Base-by-base conservation (phyloP, 2,113 vertebrate species). In the Lanius ludovicianus region DNA sequence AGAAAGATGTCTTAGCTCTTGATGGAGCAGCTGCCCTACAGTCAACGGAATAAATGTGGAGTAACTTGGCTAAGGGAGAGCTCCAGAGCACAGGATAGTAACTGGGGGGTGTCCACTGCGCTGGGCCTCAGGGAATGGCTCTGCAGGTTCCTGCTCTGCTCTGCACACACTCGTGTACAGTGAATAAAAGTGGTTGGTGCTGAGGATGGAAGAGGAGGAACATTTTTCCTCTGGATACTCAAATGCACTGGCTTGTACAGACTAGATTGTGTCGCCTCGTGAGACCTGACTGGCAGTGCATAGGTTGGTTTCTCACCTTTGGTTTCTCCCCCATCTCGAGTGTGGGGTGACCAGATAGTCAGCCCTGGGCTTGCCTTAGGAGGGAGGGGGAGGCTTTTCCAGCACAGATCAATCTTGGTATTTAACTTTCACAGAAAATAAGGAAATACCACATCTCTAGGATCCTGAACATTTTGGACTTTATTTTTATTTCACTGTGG, bases 401-500 rank as follows among this genome's bases (percentile, higher is more conserved):
- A 80, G 53, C 79, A 60, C 35, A 28, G 31, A 76, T 76, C 87
- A 56, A 22, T 91, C 74, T 64, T 68, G 65, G 46, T n/a, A 65
- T 64, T 94, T 86, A 71, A 92, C 39, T 47, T 67, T 46, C 33
- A 41, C 63, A 70, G 56, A 92, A 93, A 93, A 89, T 90, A 82
- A 95, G 94, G 84, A 91, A 88, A 88, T 87, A 57, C 74, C 42
- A 21, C 35, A 57, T 88, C 63, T 86, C 81, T 22, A 37, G 46
- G 82, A 90, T 92, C 53, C 46, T 76, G 49, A 93, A 83, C 56
- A 19, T 91, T 86, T 82, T 84, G 78, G 83, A 49, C 87, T 95
- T 90, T 80, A 93, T 96, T 96, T 96, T 96, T 93, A 77, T 91
- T 96, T 87, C 56, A 13, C 81, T 56, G 74, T 88, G 79, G 93